Evolutionary conservation across 1,140 invertebrate genomes (phyloP), one percentile per base, ranked within the genome.

Genomic region (Drosophila virilis): DNA sequence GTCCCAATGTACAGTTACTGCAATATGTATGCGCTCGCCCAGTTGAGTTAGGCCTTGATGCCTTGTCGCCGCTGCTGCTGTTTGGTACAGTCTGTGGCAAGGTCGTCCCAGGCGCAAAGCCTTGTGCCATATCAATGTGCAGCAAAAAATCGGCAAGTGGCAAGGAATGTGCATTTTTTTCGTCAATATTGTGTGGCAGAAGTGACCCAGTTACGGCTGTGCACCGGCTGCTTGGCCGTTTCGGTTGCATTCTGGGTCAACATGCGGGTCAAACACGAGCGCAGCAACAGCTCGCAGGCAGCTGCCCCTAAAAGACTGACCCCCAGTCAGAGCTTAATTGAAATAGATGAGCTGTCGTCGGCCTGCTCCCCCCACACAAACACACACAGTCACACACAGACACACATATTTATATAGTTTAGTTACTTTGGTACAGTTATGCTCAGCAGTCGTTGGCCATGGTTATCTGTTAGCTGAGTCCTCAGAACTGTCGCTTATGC

Each of bases 341-440:
- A 74, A 86, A 86, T 83, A 83, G 83, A 86, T 89, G 84, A 79
- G 79, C 60, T 83, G 72, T 60, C 81, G 58, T 62, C 74, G 42
- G 55, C 12, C 51, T 35, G 46, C 37, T 10, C 43, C 45, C 43
- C 64, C 38, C 38, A 65, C 35, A 58, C 38, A 54, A 22, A 33
- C 35, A 64, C n/a, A 50, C 13, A 15, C 22, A 22, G 17, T 17
- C 22, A 22, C 2, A 22, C 6, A 60, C 48, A 15, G 15, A 28
- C n/a, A 42, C 48, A 32, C 59, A 17, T 38, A 46, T 58, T n/a
- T 55, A 15, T 28, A 43, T 77, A 70, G 59, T 74, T 61, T 46
- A 62, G 57, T 52, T 58, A 59, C 46, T 66, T 67, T 32, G 80
- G 81, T 80, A 81, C 82, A 81, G 74, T 86, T 60, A 66, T 67